Evolutionary conservation across 2,888 invertebrate genomes (phyloP).

Genomic region (Papilio demoleus): DNA sequence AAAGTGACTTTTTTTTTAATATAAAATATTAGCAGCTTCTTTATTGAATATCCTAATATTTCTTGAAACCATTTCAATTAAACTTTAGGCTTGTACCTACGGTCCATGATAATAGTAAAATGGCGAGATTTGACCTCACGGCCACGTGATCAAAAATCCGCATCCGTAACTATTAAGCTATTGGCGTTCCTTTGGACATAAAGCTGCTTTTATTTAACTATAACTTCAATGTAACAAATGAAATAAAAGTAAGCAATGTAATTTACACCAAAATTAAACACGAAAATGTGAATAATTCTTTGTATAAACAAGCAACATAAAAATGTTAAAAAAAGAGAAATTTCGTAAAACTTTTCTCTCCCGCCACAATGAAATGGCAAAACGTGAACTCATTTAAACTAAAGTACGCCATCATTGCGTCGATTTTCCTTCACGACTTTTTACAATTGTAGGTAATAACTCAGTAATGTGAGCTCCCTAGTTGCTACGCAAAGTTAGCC

Average conservation of each 20-base stretch:
- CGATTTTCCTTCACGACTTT: slow-evolving; percentile 25
- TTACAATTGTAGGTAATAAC: slow-evolving; percentile 10
- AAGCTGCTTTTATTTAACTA: not conserved
- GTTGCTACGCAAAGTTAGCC: not conserved
- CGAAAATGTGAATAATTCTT: slow-evolving; percentile 1
- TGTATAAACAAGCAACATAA: slow-evolving; percentile 5
- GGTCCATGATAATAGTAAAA: too few relatives aligned
- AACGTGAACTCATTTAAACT: slow-evolving; percentile 30
- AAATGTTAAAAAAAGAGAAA: slow-evolving; percentile 1
- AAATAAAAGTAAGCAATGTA: not conserved
- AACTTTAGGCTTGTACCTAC: too few relatives aligned
- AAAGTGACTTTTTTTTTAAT: not conserved
- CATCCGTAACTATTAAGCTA: too few relatives aligned
- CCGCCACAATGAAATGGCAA: slow-evolving; percentile 17
- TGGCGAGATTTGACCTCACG: too few relatives aligned
- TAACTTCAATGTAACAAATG: not conserved
- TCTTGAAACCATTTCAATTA: too few relatives aligned
- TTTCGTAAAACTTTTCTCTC: slow-evolving; percentile 1
- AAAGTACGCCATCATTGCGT: slow-evolving; percentile 22
- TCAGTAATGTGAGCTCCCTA: not conserved
- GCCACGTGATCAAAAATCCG: too few relatives aligned
- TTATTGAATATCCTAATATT: too few relatives aligned
- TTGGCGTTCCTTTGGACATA: too few relatives aligned
- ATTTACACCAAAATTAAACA: not conserved
- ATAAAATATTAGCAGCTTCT: too few relatives aligned